These are phyloP conservation scores for Branchellion lobata DNA, from an alignment of 2,888 invertebrate genomes.

Conservation along the genomic window DNA sequence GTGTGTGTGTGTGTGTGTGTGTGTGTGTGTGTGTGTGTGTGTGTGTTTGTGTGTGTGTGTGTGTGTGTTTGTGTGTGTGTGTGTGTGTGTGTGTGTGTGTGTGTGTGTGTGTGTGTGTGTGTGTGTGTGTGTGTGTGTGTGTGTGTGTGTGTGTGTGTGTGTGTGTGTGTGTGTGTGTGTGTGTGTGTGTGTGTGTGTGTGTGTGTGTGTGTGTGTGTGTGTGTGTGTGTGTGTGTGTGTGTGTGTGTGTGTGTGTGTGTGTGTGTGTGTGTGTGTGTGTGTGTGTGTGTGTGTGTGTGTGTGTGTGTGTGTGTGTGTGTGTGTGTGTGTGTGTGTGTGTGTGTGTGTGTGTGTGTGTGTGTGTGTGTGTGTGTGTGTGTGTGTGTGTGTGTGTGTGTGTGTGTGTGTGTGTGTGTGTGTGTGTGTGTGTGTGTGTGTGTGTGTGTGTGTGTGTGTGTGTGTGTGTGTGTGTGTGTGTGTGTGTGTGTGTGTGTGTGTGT, in stretches of 20 bases:
- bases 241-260: conserved; percentile 23
- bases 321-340: conserved; percentile 60
- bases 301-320: conserved; percentile 7
- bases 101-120: conserved; percentile 19
- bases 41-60: conserved; percentile 18
- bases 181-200: conserved; percentile 11
- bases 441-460: conserved; percentile 58
- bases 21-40: conserved; percentile 24
- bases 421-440: conserved; percentile 7
- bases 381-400: conserved; percentile 23
- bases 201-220: conserved; percentile 62
- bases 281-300: conserved; percentile 23
- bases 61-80: conserved; percentile 8
- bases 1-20: conserved; percentile 23
- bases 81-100: conserved; percentile 63
- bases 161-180: conserved; percentile 22
- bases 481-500: conserved; percentile 20
- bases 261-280: conserved; percentile 23
- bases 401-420: conserved; percentile 23
- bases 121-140: conserved; percentile 23
- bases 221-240: conserved; percentile 51
- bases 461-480: conserved; percentile 57
- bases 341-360: conserved; percentile 55
- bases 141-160: conserved; percentile 23
- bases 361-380: conserved; percentile 23